phyloP scores from a whole-genome alignment of 2,113 vertebrate genomes.

The Sinocyclocheilus maitianheensis region DNA sequence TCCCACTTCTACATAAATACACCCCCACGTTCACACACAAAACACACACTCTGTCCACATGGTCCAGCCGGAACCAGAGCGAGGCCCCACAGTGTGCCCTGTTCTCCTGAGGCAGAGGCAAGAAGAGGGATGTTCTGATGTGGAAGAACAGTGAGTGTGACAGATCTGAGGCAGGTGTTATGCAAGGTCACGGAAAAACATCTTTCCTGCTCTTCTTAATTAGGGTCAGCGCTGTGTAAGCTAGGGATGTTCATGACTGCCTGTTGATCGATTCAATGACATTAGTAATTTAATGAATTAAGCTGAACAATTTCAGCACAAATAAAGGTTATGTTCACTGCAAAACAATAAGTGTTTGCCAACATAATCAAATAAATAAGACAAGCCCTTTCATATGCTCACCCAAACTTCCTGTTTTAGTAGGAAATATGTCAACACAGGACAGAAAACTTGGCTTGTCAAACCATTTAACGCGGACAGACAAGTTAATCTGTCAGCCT shows the following conservation, averaged over 20 bases:
- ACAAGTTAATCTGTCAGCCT: not conserved
- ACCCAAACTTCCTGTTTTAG: too few species aligned
- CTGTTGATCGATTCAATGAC: not conserved
- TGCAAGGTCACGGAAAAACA: not conserved
- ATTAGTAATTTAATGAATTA: not conserved
- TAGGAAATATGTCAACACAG: not conserved
- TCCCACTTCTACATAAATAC: constrained; percentile 11
- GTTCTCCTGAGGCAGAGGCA: constrained; percentile 6
- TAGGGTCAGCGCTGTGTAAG: not conserved
- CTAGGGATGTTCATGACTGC: not conserved
- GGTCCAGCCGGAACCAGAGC: not conserved
- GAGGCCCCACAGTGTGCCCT: not conserved
- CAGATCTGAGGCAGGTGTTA: constrained; percentile 42
- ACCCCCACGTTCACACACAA: constrained; percentile 32
- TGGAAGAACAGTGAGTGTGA: constrained; percentile 21
- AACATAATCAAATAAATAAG: not conserved
- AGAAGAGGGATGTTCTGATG: constrained; percentile 7
- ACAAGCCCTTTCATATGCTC: too few species aligned
- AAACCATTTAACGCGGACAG: not conserved
- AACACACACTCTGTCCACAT: constrained; percentile 12
- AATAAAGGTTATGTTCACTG: not conserved
- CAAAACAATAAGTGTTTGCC: not conserved
- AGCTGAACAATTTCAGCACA: not conserved
- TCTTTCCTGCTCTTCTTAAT: not conserved
- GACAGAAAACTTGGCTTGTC: not conserved